These are phyloP conservation scores for Gymnocephalus cernua DNA, from an alignment of 2,113 vertebrate genomes.

Conservation along the genomic window DNA sequence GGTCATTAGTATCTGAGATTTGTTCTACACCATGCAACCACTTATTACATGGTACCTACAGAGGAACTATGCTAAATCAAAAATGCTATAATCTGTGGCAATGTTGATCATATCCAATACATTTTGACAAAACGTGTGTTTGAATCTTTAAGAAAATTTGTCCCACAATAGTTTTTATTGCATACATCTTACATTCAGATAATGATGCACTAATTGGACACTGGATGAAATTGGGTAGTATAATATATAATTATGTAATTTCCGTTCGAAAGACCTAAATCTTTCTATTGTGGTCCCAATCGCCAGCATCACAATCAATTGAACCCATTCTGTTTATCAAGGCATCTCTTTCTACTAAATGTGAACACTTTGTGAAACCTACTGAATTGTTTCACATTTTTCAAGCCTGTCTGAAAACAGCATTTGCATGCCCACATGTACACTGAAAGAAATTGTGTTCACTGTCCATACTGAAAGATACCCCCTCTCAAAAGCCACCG, in stretches of 20 bases:
- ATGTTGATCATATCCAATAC: neutral
- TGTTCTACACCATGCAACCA: neutral
- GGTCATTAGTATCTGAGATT: neutral
- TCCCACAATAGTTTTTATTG: neutral
- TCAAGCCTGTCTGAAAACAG: too few species aligned
- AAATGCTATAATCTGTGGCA: neutral
- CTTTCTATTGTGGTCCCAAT: too few species aligned
- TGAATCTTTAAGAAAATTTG: neutral
- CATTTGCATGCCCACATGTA: too few species aligned
- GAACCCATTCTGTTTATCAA: too few species aligned
- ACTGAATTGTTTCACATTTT: too few species aligned
- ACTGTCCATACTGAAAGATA: too few species aligned
- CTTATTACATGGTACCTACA: neutral
- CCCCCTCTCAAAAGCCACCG: too few species aligned
- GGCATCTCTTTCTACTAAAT: too few species aligned
- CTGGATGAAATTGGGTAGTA: neutral
- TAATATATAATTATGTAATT: neutral
- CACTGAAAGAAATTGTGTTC: too few species aligned
- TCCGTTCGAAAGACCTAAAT: too few species aligned
- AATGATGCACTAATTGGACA: neutral
- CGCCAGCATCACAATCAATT: neutral
- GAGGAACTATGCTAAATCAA: neutral
- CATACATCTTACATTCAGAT: neutral
- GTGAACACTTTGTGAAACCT: too few species aligned
- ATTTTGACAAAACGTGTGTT: neutral